These are phyloP conservation scores for Spheniscus humboldti DNA, from an alignment of 2,797 vertebrate species.

Conservation along the genomic window DNA sequence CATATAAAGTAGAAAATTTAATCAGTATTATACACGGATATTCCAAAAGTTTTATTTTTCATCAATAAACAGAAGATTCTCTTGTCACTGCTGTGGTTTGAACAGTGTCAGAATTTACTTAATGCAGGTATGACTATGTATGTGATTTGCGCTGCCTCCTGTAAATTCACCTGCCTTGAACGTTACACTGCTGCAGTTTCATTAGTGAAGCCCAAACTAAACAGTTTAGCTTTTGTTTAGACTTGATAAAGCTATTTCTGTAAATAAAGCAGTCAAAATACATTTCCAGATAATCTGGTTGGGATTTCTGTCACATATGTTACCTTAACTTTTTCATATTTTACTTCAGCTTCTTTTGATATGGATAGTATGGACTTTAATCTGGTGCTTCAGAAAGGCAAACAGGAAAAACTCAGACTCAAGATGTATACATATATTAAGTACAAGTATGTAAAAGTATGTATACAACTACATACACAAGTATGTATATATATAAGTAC, in stretches of 20 bases:
- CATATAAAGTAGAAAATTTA: neutral
- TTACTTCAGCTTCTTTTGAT: neutral
- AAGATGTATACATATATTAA: accelerated
- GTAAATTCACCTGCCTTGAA: neutral
- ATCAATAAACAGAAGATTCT: neutral
- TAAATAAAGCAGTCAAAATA: neutral
- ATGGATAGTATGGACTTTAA: neutral
- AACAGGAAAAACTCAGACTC: neutral
- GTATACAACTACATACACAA: neutral
- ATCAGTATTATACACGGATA: neutral
- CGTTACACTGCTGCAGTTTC: neutral
- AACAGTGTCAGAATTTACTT: neutral
- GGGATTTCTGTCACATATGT: neutral
- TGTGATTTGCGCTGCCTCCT: neutral
- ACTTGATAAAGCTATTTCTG: neutral
- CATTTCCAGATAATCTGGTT: neutral
- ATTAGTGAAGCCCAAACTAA: neutral
- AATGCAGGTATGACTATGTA: neutral
- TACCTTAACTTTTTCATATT: neutral
- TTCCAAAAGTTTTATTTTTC: neutral
- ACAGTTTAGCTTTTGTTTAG: neutral
- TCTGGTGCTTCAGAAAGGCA: neutral
- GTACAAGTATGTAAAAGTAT: neutral
- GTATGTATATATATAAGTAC: neutral
- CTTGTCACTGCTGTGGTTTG: neutral